Evolutionary conservation across 1,140 invertebrate species (phyloP), one percentile per base, ranked within the genome.

Genomic region (Andricus grossulariae): DNA sequence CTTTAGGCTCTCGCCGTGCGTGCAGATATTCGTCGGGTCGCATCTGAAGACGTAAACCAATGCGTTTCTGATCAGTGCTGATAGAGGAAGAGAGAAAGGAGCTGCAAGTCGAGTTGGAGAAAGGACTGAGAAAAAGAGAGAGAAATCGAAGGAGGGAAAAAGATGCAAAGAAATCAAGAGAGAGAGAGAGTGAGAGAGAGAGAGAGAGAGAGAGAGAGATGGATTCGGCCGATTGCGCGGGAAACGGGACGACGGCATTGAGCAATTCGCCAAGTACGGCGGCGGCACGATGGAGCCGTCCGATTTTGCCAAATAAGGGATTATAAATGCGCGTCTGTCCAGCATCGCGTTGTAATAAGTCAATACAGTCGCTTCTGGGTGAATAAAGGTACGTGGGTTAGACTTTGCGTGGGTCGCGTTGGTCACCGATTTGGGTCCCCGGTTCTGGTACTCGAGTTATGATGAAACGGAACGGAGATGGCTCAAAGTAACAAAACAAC

Each of bases 271-370:
- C 87, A 89, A 88, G 87, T 88, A 89, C 83, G 87, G 87, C 80
- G 79, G 72, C 80, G 77, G 75, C 52, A 80, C 83, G 85, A 88
- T 87, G 85, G 85, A 87, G 88, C 86, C 86, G 87, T 87, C 85
- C 82, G 88, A 89, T 90, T 90, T 89, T 84, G 80, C 89, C 89
- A 89, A 89, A 89, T 90, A 89, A 81, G 89, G 89, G 77, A 74
- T 84, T 86, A 84, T 87, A 82, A 88, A 88, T 86, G 83, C 78
- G 83, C 77, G 80, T 79, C 74, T 80, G 81, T 76, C 52, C 49
- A 21, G 72, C 71, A 32, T 60, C 50, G 50, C 79, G 76, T 78
- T 76, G 81, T 78, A 83, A 83, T 83, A 85, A 88, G 86, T 86
- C 87, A 85, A 88, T 87, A 83, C 79, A 76, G 77, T 74, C 18